A percentile compares a stretch with the other conserved stretches of the same genome.
Conservation (phyloP, 1,140 invertebrate species). For the Rhopalosiphum maidis region DNA sequence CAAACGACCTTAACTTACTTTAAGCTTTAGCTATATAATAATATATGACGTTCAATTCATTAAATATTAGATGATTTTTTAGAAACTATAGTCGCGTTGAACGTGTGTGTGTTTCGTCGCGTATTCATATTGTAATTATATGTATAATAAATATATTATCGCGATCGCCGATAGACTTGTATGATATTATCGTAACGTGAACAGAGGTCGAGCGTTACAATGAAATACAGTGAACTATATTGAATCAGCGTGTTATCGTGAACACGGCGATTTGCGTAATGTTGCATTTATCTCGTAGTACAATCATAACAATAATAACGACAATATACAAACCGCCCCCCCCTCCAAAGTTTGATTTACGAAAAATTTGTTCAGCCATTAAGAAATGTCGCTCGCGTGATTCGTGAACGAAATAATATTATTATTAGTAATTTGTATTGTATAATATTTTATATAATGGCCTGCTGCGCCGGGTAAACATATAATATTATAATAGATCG, state of each 20-base stretch:
- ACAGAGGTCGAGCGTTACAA: not conserved
- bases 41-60: not conserved
- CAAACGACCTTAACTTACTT: constrained; percentile 49
- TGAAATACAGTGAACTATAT: not conserved
- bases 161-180: not conserved
- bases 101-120: not conserved
- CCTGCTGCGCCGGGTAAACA: not conserved
- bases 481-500: not conserved
- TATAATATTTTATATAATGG: not conserved
- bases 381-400: constrained; percentile 6
- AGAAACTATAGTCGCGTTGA: not conserved
- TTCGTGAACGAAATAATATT: constrained; percentile 16
- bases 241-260: not conserved
- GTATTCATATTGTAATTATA: not conserved
- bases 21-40: not conserved
- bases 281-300: not conserved
- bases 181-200: not conserved
- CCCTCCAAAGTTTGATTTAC: not conserved
- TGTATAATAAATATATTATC: not conserved
- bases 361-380: not conserved
- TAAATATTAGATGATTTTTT: not conserved
- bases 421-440: not conserved
- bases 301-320: not conserved
- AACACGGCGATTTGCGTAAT: not conserved
- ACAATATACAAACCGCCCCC: not conserved